Conservation (phyloP, 1,140 invertebrate genomes). For the Teleogryllus occipitalis region DNA sequence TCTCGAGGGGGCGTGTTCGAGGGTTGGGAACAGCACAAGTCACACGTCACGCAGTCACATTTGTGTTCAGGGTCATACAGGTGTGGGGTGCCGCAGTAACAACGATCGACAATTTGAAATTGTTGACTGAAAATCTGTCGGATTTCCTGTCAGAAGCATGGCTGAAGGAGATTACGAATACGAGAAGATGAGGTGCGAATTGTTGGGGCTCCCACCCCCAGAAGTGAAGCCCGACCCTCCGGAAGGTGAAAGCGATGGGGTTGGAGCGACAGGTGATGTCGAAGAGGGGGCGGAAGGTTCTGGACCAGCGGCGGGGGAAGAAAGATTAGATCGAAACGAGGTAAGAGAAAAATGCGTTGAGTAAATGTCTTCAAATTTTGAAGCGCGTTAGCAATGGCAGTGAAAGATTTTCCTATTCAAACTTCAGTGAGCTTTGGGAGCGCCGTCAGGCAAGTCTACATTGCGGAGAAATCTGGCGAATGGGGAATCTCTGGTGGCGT, state of each 20-base stretch:
- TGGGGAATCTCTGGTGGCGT: too few species aligned
- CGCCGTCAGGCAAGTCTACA: too few species aligned
- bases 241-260: constrained; percentile 26
- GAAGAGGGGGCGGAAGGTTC: constrained; percentile 27
- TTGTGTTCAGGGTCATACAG: too few species aligned
- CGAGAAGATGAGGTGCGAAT: constrained; percentile 62
- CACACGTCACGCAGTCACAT: background rate
- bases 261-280: constrained; percentile 23
- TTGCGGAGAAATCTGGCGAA: too few species aligned
- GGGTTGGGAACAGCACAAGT: background rate
- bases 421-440: too few species aligned
- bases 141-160: background rate
- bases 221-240: constrained; percentile 43
- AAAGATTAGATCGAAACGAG: constrained; percentile 26
- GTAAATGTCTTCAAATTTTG: too few species aligned
- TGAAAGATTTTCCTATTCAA: too few species aligned
- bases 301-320: constrained; percentile 25
- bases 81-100: too few species aligned
- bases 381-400: too few species aligned
- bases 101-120: too few species aligned
- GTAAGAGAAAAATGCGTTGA: background rate
- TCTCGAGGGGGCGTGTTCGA: background rate
- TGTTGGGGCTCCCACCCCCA: constrained; percentile 46
- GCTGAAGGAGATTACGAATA: constrained; percentile 45
- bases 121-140: background rate